A percentile compares a stretch with the other conserved stretches of the same genome.
Conservation (phyloP, 2,113 vertebrate genomes). For the Rhipidura dahli region DNA sequence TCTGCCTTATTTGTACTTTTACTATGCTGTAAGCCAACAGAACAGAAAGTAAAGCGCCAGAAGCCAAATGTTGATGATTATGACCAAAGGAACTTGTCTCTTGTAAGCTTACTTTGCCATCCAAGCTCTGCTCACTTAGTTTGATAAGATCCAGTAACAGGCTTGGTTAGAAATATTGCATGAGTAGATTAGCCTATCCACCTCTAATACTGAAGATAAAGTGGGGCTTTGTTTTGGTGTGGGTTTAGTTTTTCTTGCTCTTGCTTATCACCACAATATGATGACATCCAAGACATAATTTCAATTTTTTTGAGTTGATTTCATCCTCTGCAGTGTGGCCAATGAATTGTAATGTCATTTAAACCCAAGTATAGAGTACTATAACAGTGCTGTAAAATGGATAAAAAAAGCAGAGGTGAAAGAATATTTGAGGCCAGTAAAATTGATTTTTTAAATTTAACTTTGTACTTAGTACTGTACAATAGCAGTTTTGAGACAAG, state of each 20-base stretch:
- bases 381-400: background rate
- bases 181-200: background rate
- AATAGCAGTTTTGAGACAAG: background rate
- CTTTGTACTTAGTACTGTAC: no score
- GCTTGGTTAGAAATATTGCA: background rate
- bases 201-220: background rate
- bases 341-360: background rate
- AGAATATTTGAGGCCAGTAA: background rate
- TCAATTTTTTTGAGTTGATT: background rate
- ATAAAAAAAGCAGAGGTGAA: background rate
- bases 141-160: conserved; percentile 36
- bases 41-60: conserved; percentile 37
- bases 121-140: background rate
- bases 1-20: conserved; percentile 53
- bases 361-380: background rate
- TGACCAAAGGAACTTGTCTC: conserved; percentile 28
- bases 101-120: conserved; percentile 9
- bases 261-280: background rate
- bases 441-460: no score
- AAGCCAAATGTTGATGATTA: conserved; percentile 52
- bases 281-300: background rate
- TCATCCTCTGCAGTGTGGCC: background rate
- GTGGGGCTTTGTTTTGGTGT: background rate
- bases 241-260: background rate
- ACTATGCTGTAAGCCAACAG: background rate